Conservation (phyloP, 1,140 invertebrate species). For the Neodiprion virginianus region DNA sequence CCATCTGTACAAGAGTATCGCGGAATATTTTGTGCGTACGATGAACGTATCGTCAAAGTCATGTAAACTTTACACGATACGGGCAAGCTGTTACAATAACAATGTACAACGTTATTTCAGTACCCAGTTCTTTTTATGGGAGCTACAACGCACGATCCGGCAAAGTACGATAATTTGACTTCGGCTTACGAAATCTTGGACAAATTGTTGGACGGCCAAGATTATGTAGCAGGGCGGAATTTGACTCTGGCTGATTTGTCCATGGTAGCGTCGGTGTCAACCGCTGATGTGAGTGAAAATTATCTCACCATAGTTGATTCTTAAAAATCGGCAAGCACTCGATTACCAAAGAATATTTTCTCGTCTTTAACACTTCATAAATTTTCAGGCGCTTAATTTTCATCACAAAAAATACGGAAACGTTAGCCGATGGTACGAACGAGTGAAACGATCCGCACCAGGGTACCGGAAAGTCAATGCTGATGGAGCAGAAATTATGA, state of each 20-base stretch:
- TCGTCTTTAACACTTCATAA: background rate
- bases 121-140: slow-evolving; percentile 42
- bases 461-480: slow-evolving; percentile 78
- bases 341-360: slow-evolving; percentile 19
- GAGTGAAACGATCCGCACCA: slow-evolving; percentile 71
- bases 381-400: slow-evolving; percentile 70
- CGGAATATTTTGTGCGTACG: slow-evolving; percentile 67
- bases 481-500: slow-evolving; percentile 53
- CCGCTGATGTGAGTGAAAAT: slow-evolving; percentile 46
- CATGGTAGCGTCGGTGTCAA: slow-evolving; percentile 44
- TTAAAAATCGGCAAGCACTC: background rate
- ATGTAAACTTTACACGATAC: background rate
- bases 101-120: slow-evolving; percentile 37
- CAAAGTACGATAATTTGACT: slow-evolving; percentile 39
- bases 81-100: no score
- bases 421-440: slow-evolving; percentile 73
- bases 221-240: slow-evolving; percentile 51
- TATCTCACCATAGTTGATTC: background rate
- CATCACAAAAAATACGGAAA: slow-evolving; percentile 74
- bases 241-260: slow-evolving; percentile 63
- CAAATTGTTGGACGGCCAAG: slow-evolving; percentile 47
- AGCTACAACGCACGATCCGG: slow-evolving; percentile 29
- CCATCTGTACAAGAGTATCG: slow-evolving; percentile 66
- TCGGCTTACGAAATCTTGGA: slow-evolving; percentile 46
- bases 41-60: background rate